These are phyloP conservation scores for Scaptodrosophila lebanonensis DNA, from an alignment of 1,140 invertebrate genomes.

Conservation along the genomic window DNA sequence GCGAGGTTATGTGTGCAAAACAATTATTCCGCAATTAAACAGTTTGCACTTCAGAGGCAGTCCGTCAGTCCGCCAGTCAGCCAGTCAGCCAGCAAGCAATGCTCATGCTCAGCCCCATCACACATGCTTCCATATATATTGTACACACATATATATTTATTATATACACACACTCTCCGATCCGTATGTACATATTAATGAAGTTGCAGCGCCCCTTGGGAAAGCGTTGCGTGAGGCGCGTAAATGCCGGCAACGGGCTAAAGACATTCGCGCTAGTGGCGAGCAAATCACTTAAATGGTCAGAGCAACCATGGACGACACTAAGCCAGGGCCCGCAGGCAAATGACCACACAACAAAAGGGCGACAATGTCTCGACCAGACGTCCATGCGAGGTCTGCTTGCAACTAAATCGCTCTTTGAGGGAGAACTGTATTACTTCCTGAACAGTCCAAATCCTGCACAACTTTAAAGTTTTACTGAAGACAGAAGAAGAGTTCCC, in stretches of 20 bases:
- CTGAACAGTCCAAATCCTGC: too few species aligned
- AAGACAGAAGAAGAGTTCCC: too few species aligned
- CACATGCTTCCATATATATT: not conserved
- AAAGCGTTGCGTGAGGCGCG: not conserved
- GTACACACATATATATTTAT: too few species aligned
- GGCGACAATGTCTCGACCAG: conserved; percentile 48
- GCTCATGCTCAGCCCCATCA: too few species aligned
- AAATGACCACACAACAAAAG: conserved; percentile 67
- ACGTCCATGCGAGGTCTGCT: conserved; percentile 1
- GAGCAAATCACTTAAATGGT: conserved; percentile 74
- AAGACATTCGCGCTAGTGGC: conserved; percentile 14
- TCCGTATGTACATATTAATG: conserved; percentile 59
- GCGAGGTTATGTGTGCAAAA: conserved; percentile 74
- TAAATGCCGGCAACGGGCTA: too few species aligned
- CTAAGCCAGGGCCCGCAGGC: conserved; percentile 45
- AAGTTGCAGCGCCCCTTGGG: conserved; percentile 22
- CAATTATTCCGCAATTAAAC: conserved; percentile 76
- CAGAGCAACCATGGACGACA: conserved; percentile 6
- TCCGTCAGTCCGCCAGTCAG: not conserved
- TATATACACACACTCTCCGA: too few species aligned
- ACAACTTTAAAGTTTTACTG: too few species aligned
- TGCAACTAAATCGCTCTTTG: not conserved
- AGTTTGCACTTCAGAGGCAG: conserved; percentile 62
- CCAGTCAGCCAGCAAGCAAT: conserved; percentile 6
- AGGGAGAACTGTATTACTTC: too few species aligned